These are phyloP conservation scores for Acanthosepion esculentum DNA, from an alignment of 2,888 invertebrate species.

Conservation along the genomic window DNA sequence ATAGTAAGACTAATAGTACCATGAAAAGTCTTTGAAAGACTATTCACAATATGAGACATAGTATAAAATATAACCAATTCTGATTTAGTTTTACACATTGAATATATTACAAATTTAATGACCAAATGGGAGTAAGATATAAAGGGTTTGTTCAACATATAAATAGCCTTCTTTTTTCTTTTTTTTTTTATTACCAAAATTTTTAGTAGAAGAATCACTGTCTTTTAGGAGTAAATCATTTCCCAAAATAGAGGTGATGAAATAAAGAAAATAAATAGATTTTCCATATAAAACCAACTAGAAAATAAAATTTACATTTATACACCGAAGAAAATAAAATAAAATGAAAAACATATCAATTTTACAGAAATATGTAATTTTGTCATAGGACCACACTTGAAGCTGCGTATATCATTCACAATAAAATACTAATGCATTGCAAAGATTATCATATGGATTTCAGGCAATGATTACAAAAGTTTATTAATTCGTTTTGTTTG, in stretches of 20 bases:
- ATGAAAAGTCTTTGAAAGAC: not conserved
- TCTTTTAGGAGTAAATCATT: too few species aligned
- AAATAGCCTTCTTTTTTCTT: not conserved
- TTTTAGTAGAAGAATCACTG: too few species aligned
- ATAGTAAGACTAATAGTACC: not conserved
- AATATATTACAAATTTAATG: constrained; percentile 33
- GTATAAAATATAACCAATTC: not conserved
- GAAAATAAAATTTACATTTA: not conserved
- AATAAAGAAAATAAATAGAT: not conserved
- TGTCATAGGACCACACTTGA: not conserved
- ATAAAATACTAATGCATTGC: not conserved
- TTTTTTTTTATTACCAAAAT: too few species aligned
- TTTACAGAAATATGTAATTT: not conserved
- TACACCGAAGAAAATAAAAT: not conserved
- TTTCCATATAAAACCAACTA: not conserved
- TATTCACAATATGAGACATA: not conserved
- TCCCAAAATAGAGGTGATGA: not conserved
- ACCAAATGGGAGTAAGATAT: not conserved
- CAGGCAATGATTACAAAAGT: not conserved
- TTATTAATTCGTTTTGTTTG: constrained; percentile 42
- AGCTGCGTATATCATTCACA: not conserved
- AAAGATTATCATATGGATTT: not conserved
- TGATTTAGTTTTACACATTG: not conserved
- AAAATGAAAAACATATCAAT: not conserved
- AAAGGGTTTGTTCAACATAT: not conserved